Base-by-base conservation (phyloP, 2,113 vertebrate genomes). In the Taxidea taxus region DNA sequence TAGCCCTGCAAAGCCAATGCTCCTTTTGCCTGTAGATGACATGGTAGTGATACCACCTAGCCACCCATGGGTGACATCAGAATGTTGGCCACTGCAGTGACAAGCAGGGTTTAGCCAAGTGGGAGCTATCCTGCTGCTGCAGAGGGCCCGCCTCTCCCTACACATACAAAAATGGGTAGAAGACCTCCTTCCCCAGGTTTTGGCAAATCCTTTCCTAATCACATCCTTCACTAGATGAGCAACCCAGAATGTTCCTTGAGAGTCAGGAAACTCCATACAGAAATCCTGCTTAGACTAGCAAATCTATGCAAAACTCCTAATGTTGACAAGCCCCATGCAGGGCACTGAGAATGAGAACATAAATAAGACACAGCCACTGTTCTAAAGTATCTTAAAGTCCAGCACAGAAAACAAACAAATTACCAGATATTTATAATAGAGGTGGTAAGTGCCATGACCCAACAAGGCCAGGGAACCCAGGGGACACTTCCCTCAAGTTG, bases 381-480 rank as follows among this genome's bases (percentile, higher is more conserved):
- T 84, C 83, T 91, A 85, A 96, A 81, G 77, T 58, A 94, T 88
- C 44, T 94, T 70, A 49, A 68, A 64, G 49, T 34, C 23, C 77
- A 91, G 20, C 37, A 12, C 51, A 95, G 51, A 58, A 96, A 94
- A 88, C 47, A 77, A 92, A 51, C 27, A 58, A 87, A 84, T 56
- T 54, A 49, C 77, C 77, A 86, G 72, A 82, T 39, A 92, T 58
- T 78, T 96, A 70, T 20, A 89, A 85, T 12, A 51, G 39, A 92
- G 4, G 14, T 70, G 27, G 4, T 85, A 86, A 49, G 13, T 88
- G 37, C 37, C 29, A 51, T 56, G 18, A 34, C 54, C 72, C 74
- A 68, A 49, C 27, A 88, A 47, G 20, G 37, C 62, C 62, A 64
- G 56, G 18, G 31, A 85, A 66, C 12, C 42, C 37, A 64, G 14